These are phyloP conservation scores for Petrophora chlorosata DNA, from an alignment of 2,888 invertebrate genomes.

Conservation along the genomic window DNA sequence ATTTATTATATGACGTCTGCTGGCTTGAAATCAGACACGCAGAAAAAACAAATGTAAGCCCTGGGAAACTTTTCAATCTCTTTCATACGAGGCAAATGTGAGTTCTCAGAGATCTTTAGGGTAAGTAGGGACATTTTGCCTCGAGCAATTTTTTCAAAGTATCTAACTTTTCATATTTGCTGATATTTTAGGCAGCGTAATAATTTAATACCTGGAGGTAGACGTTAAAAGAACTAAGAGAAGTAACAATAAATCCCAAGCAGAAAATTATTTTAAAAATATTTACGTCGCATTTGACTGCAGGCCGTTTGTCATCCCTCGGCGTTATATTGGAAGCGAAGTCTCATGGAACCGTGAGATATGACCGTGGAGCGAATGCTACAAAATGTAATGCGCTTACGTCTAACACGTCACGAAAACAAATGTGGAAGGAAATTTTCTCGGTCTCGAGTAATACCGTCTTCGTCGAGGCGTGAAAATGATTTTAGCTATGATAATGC, in stretches of 20 bases:
- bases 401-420: constrained; percentile 62
- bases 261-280: constrained; percentile 44
- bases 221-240: constrained; percentile 9
- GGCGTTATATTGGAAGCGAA: constrained; percentile 65
- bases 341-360: constrained; percentile 62
- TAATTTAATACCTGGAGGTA: constrained; percentile 27
- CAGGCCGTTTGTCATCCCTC: constrained; percentile 62
- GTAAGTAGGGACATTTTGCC: constrained; percentile 40
- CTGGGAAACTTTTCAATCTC: constrained; percentile 56
- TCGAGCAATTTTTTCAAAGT: constrained; percentile 30
- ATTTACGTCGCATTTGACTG: constrained; percentile 56
- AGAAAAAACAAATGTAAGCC: constrained; percentile 61
- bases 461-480: constrained; percentile 53
- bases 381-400: constrained; percentile 66
- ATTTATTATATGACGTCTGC: constrained; percentile 56
- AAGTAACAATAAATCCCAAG: constrained; percentile 24
- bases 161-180: constrained; percentile 21
- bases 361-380: constrained; percentile 59
- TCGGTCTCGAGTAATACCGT: constrained; percentile 45
- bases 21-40: constrained; percentile 55
- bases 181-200: constrained; percentile 26
- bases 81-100: constrained; percentile 46
- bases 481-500: constrained; percentile 60
- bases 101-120: constrained; percentile 45
- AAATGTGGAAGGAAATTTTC: constrained; percentile 59